Evolutionary conservation across 2,888 invertebrate genomes (phyloP).

Genomic region (Caenorhabditis sp.): DNA sequence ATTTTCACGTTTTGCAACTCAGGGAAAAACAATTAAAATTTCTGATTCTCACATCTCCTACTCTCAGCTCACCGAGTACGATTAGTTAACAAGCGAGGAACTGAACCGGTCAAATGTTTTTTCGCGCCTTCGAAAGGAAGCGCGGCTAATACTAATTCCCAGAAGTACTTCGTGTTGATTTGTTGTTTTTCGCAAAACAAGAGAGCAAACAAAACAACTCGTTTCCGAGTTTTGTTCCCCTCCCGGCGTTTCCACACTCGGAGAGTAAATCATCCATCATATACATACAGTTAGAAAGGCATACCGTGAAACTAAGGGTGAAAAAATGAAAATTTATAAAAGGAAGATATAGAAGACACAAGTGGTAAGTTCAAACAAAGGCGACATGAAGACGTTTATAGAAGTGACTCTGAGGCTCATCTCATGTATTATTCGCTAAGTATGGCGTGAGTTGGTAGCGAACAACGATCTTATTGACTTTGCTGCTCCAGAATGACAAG

Average conservation of each 20-base stretch:
- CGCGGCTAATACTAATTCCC: slow-evolving; percentile 46
- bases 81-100: slow-evolving; percentile 7
- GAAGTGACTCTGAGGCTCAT: slow-evolving; percentile 31
- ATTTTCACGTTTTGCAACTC: background rate
- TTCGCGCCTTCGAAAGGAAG: slow-evolving; percentile 25
- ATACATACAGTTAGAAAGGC: no score
- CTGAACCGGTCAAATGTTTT: slow-evolving; percentile 40
- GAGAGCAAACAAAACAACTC: slow-evolving; percentile 16
- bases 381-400: slow-evolving; percentile 57
- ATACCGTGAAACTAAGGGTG: no score
- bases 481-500: slow-evolving; percentile 16
- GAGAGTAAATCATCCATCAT: slow-evolving; percentile 57
- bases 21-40: slow-evolving; percentile 45
- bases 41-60: slow-evolving; percentile 12
- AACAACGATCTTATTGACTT: slow-evolving; percentile 46
- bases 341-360: slow-evolving; percentile 10
- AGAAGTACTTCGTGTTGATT: slow-evolving; percentile 61
- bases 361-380: slow-evolving; percentile 45
- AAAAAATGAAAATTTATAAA: no score
- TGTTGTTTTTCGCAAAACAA: slow-evolving; percentile 44
- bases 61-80: slow-evolving; percentile 22
- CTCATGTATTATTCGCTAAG: slow-evolving; percentile 56
- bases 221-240: no score
- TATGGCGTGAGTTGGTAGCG: slow-evolving; percentile 57
- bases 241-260: slow-evolving; percentile 23